Percentiles rank a stretch among this genome's conserved stretches.
Conservation (phyloP, 2,113 vertebrate genomes). For the Synodontis membranacea region DNA sequence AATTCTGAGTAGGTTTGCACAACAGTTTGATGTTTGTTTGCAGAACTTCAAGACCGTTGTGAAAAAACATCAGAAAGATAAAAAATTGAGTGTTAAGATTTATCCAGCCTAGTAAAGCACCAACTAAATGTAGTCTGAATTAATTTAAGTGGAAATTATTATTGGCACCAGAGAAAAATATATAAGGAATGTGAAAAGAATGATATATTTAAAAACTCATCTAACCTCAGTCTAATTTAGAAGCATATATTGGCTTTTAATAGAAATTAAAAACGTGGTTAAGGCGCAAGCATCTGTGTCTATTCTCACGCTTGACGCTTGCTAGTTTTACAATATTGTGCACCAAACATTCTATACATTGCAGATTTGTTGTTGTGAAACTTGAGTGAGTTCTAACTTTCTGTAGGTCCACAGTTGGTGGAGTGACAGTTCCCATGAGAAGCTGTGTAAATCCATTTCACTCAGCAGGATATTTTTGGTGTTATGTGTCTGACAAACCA, state of each 20-base stretch:
- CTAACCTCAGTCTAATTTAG: neutral
- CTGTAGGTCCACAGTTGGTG: neutral
- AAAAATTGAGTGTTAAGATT: neutral
- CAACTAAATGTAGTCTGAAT: neutral
- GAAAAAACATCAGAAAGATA: neutral
- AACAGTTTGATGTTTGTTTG: neutral
- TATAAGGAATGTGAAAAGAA: neutral
- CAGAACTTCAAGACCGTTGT: neutral
- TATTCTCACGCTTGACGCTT: no score
- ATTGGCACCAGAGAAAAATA: neutral
- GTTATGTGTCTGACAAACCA: neutral
- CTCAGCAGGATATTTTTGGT: neutral
- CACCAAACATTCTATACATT: neutral
- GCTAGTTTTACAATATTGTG: neutral
- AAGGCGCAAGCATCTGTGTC: neutral
- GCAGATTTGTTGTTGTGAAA: neutral
- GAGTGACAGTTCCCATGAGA: neutral
- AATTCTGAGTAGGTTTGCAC: neutral
- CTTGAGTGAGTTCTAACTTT: neutral
- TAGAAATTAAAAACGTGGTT: neutral
- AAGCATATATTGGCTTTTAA: neutral
- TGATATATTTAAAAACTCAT: neutral
- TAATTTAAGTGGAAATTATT: neutral
- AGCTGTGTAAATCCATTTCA: neutral
- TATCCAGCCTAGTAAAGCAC: neutral